Percentiles rank a stretch among this genome's conserved stretches.
Conservation (phyloP, 2,888 invertebrate species). For the Amphimallon solstitiale region DNA sequence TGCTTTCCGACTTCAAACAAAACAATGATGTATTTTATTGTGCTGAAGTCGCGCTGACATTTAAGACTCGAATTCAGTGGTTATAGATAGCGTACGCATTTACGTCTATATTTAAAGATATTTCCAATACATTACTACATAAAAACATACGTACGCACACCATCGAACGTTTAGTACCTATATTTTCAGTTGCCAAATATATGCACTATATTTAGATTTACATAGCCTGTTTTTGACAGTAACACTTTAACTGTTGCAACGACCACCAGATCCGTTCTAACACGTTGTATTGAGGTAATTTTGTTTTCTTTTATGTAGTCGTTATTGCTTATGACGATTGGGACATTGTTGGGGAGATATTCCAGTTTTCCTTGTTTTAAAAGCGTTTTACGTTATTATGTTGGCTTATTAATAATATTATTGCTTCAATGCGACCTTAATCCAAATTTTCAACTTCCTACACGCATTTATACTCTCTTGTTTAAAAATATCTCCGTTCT, state of each 20-base stretch:
- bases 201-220: slow-evolving; percentile 39
- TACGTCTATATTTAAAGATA: slow-evolving; percentile 16
- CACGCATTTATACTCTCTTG: slow-evolving; percentile 26
- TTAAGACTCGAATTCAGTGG: slow-evolving; percentile 12
- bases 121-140: neutral
- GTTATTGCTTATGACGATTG: slow-evolving; percentile 5
- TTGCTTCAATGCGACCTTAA: slow-evolving; percentile 30
- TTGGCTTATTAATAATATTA: slow-evolving; percentile 19
- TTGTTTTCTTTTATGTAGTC: neutral
- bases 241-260: slow-evolving; percentile 34
- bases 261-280: slow-evolving; percentile 22
- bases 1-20: slow-evolving; percentile 22
- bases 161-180: slow-evolving; percentile 14
- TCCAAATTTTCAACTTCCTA: slow-evolving; percentile 17
- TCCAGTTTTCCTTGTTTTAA: neutral
- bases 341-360: neutral
- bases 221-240: slow-evolving; percentile 29
- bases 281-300: neutral
- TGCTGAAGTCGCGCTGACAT: slow-evolving; percentile 12
- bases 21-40: slow-evolving; percentile 17
- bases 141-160: slow-evolving; percentile 23
- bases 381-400: neutral
- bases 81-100: slow-evolving; percentile 21
- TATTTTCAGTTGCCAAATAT: slow-evolving; percentile 37
- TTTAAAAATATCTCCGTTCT: slow-evolving; percentile 30